Evolutionary conservation across 2,113 vertebrate species (phyloP), one percentile per base, ranked within the genome.

Genomic region (Sceloporus tristichus): DNA sequence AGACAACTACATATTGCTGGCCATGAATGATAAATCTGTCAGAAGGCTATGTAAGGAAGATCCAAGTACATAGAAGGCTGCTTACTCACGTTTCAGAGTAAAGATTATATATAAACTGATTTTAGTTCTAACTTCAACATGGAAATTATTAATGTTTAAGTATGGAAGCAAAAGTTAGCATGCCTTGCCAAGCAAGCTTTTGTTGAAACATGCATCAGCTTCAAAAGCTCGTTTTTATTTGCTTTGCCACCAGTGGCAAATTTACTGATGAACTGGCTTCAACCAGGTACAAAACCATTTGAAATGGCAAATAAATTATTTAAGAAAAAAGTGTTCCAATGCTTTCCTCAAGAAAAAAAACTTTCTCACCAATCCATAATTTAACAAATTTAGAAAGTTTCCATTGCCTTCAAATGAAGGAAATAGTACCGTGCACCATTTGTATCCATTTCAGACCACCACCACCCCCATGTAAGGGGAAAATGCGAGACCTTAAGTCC

Each of bases 271-370:
- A 62, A 62, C 59, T 62, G 1, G 53, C 59, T 75, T 53, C 71
- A 85, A 53, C n/a, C 70, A 85, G 21, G 25, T 59, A 62, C 29
- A 21, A 76, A 85, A 76, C 48, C 71, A 85, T 85, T 38, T 76
- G 71, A 85, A 85, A 75, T 29, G 38, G 21, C 34, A 40, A 42
- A 62, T 85, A n/a, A 85, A 76, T 27, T 38, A 62, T 16, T 59
- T 18, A 18, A 62, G 3, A 16, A 62, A 59, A 59, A 62, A 62
- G 13, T 62, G 13, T 62, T 62, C 13, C 59, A 62, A 14, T 62
- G 34, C 23, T 8, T 74, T 27, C 53, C 70, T 38, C 5, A 34
- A 74, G 11, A 59, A 8, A 48, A 1, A 48, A 7, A 6, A 21
- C 34, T 14, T 56, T 79, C 27, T 16, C 48, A n/a, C 25, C n/a